Evolutionary conservation across 1,140 invertebrate genomes (phyloP).

Genomic region (Ptiloglossa arizonensis): DNA sequence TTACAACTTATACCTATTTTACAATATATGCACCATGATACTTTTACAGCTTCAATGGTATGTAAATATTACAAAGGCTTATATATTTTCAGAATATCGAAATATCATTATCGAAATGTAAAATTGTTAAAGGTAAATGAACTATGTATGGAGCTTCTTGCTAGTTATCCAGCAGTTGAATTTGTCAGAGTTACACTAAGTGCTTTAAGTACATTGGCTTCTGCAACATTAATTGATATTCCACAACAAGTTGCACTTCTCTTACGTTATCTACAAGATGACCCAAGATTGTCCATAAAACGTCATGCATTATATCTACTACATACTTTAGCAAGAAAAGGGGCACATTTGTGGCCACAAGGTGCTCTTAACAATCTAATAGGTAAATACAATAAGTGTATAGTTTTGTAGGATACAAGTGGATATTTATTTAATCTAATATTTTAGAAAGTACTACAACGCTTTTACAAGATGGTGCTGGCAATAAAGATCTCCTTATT

Average conservation of each 20-base stretch:
- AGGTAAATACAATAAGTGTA: slow-evolving; percentile 56
- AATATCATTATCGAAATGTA: slow-evolving; percentile 1
- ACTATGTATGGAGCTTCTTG: slow-evolving; percentile 91
- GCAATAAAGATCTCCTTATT: slow-evolving; percentile 76
- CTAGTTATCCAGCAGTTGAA: slow-evolving; percentile 93
- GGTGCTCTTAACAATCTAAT: slow-evolving; percentile 86
- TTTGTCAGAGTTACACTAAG: slow-evolving; percentile 93
- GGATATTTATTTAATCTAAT: slow-evolving; percentile 37
- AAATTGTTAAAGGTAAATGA: slow-evolving; percentile 83
- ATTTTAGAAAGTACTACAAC: slow-evolving; percentile 76
- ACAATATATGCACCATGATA: slow-evolving; percentile 97
- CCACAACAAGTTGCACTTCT: slow-evolving; percentile 90
- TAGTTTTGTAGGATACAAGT: background rate
- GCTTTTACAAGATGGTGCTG: slow-evolving; percentile 75
- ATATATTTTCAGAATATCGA: background rate
- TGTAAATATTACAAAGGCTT: slow-evolving; percentile 45
- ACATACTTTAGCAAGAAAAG: slow-evolving; percentile 87
- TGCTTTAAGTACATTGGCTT: slow-evolving; percentile 93
- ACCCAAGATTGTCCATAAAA: slow-evolving; percentile 88
- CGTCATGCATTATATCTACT: slow-evolving; percentile 89
- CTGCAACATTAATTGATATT: slow-evolving; percentile 94
- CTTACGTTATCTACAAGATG: slow-evolving; percentile 82
- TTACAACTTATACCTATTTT: slow-evolving; percentile 94
- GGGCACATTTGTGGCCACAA: slow-evolving; percentile 92
- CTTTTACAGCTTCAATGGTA: slow-evolving; percentile 91